Evolutionary conservation across 2,113 vertebrate species (phyloP), one percentile per base, ranked within the genome.

Genomic region (Ascaphus truei): DNA sequence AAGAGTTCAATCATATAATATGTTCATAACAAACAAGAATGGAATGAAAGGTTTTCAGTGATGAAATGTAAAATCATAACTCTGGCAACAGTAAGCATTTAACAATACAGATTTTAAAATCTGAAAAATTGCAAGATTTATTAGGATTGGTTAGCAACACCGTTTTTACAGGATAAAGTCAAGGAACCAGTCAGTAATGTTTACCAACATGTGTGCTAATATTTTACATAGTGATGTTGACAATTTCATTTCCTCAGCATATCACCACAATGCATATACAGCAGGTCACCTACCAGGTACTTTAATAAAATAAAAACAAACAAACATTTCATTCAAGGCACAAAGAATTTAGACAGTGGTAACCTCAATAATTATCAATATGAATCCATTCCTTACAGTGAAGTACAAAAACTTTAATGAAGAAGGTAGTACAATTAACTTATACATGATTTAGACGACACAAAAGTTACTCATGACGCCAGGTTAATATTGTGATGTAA

Each of bases 331-430:
- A 6, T 83, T 72, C 83, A 91, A 91, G 88, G 90, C 89, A 91
- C 89, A 81, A 90, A 87, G 62, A 81, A 86, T 81, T 84, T 83
- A 78, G 75, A 79, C 84, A 83, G 83, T 88, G 82, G 84, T 73
- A 71, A 41, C 67, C 43, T 57, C 58, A 72, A 67, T 43, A 76
- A 77, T 75, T 45, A 76, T 66, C 72, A 72, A 77, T 79, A 59
- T 73, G 67, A 80, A 79, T 78, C 84, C 79, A 74, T 82, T 75
- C 63, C 77, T 82, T 73, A 85, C 80, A 78, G 76, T 75, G 81
- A 79, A 81, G 80, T 80, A 84, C 84, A 85, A 81, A 84, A 83
- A 55, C 3, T 60, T 41, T 51, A 60, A 61, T 71, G 56, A 71
- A 37, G 62, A 64, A 65, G 50, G 45, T 71, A 60, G 45, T 60